Evolutionary conservation across 2,888 invertebrate species (phyloP), one percentile per base, ranked within the genome.

Genomic region (Xylota segnis): DNA sequence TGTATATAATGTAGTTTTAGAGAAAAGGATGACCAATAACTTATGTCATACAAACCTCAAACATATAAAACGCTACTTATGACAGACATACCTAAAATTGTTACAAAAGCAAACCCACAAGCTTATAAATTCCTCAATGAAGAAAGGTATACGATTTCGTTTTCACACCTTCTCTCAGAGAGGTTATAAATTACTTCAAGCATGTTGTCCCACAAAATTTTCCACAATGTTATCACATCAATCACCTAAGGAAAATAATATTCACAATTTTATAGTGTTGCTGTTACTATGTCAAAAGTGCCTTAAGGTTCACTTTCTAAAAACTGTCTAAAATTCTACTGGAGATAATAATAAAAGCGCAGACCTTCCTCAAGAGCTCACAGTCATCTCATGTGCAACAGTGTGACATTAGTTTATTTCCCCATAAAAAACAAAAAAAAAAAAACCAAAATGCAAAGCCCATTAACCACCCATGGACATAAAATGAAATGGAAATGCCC

Each of bases 391-490:
- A 40, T 56, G 16, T 34, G 27, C 34, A 54, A 59, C 23, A 2
- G 45, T 58, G 66, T 52, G 76, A 75, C 76, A 77, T 58, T 66
- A 12, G 40, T 27, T 16, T 40, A 58, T 45, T 18, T 70, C 32
- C 32, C 45, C 23, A 54, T n/a, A 3, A 23, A 9, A 45, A 29
- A 27, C 32, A n/a, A 47, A 43, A 23, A 29, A 52, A 45, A 29
- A 61, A 23, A 23, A 23, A 23, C 3, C 23, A 23, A 37, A 77
- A 18, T n/a, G 5, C 45, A 61, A 58, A 63, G 34, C 14, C 66
- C 79, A 65, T 79, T 74, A 58, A 52, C 65, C 68, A 68, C 61
- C 68, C 84, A 65, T 81, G 81, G 54, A 84, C 34, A 59, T 79
- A 23, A 76, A 81, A 81, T 70, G 23, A 76, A 81, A 81, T 70